Evolutionary conservation across 2,113 vertebrate species (phyloP).

Genomic region (Calyptommatus sinebrachiatus): DNA sequence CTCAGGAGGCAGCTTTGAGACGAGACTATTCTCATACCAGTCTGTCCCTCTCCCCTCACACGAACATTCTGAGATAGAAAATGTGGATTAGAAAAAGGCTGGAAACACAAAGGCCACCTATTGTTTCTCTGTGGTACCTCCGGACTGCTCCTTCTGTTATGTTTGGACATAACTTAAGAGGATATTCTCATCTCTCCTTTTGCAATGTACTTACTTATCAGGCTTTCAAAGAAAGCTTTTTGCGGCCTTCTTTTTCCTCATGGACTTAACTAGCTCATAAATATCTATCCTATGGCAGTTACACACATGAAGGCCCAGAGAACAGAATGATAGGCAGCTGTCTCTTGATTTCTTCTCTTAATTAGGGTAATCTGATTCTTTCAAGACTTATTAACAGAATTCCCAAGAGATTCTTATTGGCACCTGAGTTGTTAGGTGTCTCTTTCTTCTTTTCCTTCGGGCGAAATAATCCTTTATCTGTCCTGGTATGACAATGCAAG

Average conservation of each 20-base stretch:
- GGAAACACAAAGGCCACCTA: too few species aligned
- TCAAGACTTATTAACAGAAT: too few species aligned
- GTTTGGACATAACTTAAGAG: background rate
- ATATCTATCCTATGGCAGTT: too few species aligned
- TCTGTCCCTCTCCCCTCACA: too few species aligned
- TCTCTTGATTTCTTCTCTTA: background rate
- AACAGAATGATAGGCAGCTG: background rate
- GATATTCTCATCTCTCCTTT: background rate
- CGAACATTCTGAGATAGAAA: too few species aligned
- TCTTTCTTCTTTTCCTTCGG: background rate
- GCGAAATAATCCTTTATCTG: too few species aligned
- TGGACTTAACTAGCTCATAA: background rate
- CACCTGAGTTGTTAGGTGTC: background rate
- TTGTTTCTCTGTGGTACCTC: background rate
- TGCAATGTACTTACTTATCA: background rate
- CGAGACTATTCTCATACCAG: too few species aligned
- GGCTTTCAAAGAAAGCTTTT: background rate
- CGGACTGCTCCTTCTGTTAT: background rate
- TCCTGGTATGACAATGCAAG: background rate
- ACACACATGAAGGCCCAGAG: background rate
- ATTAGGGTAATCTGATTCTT: background rate
- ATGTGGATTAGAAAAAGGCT: too few species aligned
- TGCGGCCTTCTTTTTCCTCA: background rate
- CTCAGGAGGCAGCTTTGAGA: too few species aligned
- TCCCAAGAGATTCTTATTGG: too few species aligned